Base-by-base conservation (phyloP, 2,113 vertebrate genomes). In the Phainopepla nitens region DNA sequence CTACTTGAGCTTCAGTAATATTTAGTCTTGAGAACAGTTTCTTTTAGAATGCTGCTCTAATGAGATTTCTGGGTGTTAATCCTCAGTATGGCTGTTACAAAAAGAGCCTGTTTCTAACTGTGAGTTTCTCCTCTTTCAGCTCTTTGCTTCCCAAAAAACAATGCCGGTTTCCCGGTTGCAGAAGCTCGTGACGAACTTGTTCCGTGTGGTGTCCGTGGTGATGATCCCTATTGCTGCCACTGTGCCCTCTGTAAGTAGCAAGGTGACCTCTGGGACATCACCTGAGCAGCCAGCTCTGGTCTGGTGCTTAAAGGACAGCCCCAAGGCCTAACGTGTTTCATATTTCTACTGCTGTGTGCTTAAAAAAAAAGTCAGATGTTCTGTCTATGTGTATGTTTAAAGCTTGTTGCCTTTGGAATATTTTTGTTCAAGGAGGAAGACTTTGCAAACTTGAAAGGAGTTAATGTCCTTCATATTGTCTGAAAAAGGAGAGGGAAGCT, bases 221-320 rank as follows among this genome's bases (percentile, higher is more conserved):
- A 99, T 99, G 99, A 94, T 99, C 49, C 99, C 99, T 10, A 28
- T 99, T 23, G 99, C 99, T 15, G 98, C 99, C 2, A 95, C 98
- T 0, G 99, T 99, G 7, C 99, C 99, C 10, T 99, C 99, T 1
- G 99, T 99, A 92, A 98, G 98, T 98, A 62, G 33, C 0, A 2
- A 17, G 22, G 8, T 7, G 36, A 13, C n/a, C n/a, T 47, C 21
- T 20, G 39, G 18, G 29, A 3, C 1, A 4, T 36, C 15, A 1
- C 41, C 33, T 6, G 5, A 6, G 27, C 4, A n/a, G n/a, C n/a
- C n/a, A n/a, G n/a, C n/a, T 28, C 2, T 4, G 7, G 47, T 28
- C 24, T 21, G 4, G 5, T 15, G 17, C 76, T 23, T 18, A 2
- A 50, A 33, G 19, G 39, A 56, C 17, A 58, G 24, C 58, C 61